Evolutionary conservation across 2,888 invertebrate genomes (phyloP).

Genomic region (Hecatera dysodea): DNA sequence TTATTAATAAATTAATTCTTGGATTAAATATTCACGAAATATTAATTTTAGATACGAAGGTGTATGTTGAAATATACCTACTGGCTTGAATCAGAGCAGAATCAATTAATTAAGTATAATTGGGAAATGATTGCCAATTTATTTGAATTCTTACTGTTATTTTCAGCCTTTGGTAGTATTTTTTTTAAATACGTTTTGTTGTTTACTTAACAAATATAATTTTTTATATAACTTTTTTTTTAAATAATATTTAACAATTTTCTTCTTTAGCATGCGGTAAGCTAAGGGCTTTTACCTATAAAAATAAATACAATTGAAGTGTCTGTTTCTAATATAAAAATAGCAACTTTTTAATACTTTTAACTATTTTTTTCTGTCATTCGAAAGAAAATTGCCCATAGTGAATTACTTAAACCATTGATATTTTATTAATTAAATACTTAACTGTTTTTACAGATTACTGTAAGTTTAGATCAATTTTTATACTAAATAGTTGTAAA

Average conservation of each 20-base stretch:
- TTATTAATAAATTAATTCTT: too few species aligned
- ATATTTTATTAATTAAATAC: background rate
- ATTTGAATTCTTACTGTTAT: background rate
- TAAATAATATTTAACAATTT: background rate
- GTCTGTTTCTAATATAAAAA: too few species aligned
- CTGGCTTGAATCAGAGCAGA: background rate
- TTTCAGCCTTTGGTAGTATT: background rate
- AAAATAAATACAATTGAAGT: background rate
- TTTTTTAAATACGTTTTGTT: too few species aligned
- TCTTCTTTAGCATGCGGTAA: background rate
- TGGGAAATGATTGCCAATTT: background rate
- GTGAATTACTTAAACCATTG: background rate
- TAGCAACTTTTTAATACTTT: too few species aligned
- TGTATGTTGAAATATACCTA: too few species aligned
- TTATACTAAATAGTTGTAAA: too few species aligned
- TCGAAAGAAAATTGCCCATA: too few species aligned
- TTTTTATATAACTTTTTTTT: background rate
- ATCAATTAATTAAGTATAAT: background rate
- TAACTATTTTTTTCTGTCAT: too few species aligned
- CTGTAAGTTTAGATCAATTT: background rate
- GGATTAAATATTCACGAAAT: too few species aligned
- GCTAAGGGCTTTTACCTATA: background rate
- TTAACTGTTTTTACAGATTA: background rate
- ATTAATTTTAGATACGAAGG: too few species aligned
- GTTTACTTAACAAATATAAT: background rate